Evolutionary conservation across 2,797 vertebrate genomes (phyloP).

Genomic region (Ctenopoma multispine): DNA sequence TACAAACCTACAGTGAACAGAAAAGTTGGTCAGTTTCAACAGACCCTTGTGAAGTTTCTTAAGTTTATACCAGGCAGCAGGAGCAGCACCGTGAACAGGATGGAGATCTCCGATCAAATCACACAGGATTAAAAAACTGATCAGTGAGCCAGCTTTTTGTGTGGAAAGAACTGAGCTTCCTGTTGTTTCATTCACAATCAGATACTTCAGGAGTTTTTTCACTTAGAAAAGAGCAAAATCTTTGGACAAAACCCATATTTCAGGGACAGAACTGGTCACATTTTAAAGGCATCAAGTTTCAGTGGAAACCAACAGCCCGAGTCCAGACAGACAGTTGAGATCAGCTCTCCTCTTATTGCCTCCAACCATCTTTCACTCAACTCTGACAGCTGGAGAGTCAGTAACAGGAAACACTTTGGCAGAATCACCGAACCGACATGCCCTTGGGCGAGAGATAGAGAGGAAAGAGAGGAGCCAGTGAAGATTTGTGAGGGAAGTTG

Average conservation of each 20-base stretch:
- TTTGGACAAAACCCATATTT: background rate
- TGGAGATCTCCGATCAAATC: too few relatives aligned
- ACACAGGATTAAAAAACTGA: background rate
- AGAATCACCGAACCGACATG: constrained; percentile 26
- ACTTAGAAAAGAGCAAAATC: background rate
- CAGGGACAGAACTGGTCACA: constrained; percentile 7
- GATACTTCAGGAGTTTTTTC: too few relatives aligned
- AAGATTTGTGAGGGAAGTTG: constrained; percentile 24
- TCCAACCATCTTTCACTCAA: constrained; percentile 64
- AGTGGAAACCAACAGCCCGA: constrained; percentile 17
- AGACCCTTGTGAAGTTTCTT: too few relatives aligned
- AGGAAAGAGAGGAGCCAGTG: background rate
- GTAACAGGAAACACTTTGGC: constrained; percentile 71
- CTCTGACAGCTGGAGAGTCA: constrained; percentile 54
- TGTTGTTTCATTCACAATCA: too few relatives aligned
- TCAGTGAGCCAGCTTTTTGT: background rate
- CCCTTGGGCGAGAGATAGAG: constrained; percentile 57
- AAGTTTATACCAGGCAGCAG: background rate
- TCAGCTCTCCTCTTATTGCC: constrained; percentile 64
- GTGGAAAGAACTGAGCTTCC: fast-evolving
- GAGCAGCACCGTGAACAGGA: too few relatives aligned
- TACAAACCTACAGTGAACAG: too few relatives aligned
- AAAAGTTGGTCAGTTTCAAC: too few relatives aligned
- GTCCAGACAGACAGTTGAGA: constrained; percentile 41
- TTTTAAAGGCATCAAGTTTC: constrained; percentile 40